Evolutionary conservation across 2,888 invertebrate species (phyloP).

Genomic region (Agonopterix heracliana): DNA sequence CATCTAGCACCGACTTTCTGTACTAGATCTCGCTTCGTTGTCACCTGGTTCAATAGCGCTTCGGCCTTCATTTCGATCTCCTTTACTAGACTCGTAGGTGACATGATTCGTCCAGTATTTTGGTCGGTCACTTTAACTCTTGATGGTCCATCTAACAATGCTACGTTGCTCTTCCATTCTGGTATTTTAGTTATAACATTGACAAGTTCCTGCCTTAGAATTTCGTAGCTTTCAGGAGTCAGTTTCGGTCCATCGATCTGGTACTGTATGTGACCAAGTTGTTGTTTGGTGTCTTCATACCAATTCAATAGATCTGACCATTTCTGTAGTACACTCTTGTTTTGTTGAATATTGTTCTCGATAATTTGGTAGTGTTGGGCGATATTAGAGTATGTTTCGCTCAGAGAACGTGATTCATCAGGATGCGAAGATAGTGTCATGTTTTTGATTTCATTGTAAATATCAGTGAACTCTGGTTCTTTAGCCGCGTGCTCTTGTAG

Average conservation of each 20-base stretch:
- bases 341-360: constrained; percentile 83
- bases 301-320: constrained; percentile 90
- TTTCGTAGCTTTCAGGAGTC: constrained; percentile 81
- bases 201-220: constrained; percentile 82
- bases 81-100: constrained; percentile 82
- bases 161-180: constrained; percentile 82
- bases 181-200: constrained; percentile 80
- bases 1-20: constrained; percentile 85
- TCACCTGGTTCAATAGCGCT: constrained; percentile 79
- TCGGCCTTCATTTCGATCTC: constrained; percentile 84
- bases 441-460: constrained; percentile 89
- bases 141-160: constrained; percentile 80
- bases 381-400: constrained; percentile 84
- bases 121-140: constrained; percentile 82
- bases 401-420: constrained; percentile 83
- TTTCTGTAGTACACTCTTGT: constrained; percentile 84
- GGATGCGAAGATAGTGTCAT: constrained; percentile 82
- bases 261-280: constrained; percentile 86
- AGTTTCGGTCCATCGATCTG: constrained; percentile 86
- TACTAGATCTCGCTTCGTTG: constrained; percentile 79
- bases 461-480: constrained; percentile 83
- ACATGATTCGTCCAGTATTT: constrained; percentile 81
- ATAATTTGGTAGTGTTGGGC: constrained; percentile 86
- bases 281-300: constrained; percentile 87
- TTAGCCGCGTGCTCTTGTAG: constrained; percentile 91